Evolutionary conservation across 2,113 vertebrate genomes (phyloP).

Genomic region (Zootoca vivipara): DNA sequence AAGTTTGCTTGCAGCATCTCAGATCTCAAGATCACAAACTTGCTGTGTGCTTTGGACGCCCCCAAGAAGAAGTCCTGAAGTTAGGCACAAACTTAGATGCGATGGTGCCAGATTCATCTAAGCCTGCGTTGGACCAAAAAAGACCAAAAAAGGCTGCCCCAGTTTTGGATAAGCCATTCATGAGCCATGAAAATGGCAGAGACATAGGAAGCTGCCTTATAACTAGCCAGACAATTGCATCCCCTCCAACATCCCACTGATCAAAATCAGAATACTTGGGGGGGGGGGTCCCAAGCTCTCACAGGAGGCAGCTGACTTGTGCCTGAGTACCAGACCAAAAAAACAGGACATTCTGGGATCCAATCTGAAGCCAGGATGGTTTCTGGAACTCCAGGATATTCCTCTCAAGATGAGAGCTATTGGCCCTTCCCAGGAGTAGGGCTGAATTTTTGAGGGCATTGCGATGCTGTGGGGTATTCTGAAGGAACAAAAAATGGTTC

Average conservation of each 20-base stretch:
- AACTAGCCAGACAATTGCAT: too few relatives aligned
- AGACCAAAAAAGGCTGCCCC: not conserved
- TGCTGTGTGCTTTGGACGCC: not conserved
- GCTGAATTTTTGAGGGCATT: not conserved
- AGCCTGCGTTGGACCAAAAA: not conserved
- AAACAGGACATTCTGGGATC: too few relatives aligned
- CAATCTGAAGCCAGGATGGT: too few relatives aligned
- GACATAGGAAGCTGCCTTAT: not conserved
- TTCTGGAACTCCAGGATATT: too few relatives aligned
- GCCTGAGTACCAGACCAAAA: too few relatives aligned
- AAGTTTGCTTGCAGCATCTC: not conserved
- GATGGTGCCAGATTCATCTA: not conserved
- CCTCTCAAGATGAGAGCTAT: too few relatives aligned
- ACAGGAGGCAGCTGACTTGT: too few relatives aligned
- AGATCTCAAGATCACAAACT: not conserved
- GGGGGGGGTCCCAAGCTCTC: too few relatives aligned
- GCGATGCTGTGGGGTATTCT: not conserved
- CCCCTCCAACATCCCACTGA: too few relatives aligned
- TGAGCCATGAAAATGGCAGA: not conserved
- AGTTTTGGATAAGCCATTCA: not conserved
- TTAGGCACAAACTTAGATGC: not conserved
- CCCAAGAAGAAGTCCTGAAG: not conserved
- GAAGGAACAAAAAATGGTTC: not conserved
- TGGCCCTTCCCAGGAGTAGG: not conserved
- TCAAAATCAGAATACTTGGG: too few relatives aligned